Evolutionary conservation across 2,888 invertebrate species (phyloP), one percentile per base, ranked within the genome.

Genomic region (Lysandra coridon): DNA sequence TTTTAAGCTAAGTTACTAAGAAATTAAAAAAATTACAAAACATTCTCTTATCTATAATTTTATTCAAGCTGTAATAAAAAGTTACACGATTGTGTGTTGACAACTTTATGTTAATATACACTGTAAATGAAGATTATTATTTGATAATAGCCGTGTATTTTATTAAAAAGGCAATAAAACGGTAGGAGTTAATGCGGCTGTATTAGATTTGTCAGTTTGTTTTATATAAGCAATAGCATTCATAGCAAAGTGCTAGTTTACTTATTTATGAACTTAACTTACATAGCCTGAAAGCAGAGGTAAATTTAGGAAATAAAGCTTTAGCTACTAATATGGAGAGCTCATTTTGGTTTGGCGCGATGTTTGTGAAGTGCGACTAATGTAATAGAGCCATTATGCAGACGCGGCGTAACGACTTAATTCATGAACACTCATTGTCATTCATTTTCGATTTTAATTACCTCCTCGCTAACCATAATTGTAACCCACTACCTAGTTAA

Each of bases 11-110:
- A 69, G 30, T 69, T 33, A 30, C 69, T 69, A 33, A 33, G 69
- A 4, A 69, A 69, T 69, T 69, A 33, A 14, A 14, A 69, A 64
- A 64, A 64, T 0, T 78, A 78, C 4, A 64, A 33, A 69, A 69
- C 1, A 33, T 69, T 75, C 40, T 75, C 49, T 49, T 49, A 49
- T 49, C 75, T 75, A 2, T 44, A 75, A 49, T 75, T 53, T 44
- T 33, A 75, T 75, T 75, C 75, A n/a, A 75, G 33, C 33, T 14
- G 69, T 37, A 69, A 69, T 69, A 69, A 69, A 69, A 69, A 33
- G 14, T 69, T 69, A 37, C 69, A 69, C 69, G 69, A 69, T 69
- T 37, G 69, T 69, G n/a, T 74, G 75, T 75, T 44, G 75, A 75
- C 75, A 75, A 49, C 44, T 75, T 40, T 75, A 75, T 44, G 75